These are phyloP conservation scores for Pristionchus japonicus DNA, from an alignment of 2,888 invertebrate genomes.

Conservation along the genomic window DNA sequence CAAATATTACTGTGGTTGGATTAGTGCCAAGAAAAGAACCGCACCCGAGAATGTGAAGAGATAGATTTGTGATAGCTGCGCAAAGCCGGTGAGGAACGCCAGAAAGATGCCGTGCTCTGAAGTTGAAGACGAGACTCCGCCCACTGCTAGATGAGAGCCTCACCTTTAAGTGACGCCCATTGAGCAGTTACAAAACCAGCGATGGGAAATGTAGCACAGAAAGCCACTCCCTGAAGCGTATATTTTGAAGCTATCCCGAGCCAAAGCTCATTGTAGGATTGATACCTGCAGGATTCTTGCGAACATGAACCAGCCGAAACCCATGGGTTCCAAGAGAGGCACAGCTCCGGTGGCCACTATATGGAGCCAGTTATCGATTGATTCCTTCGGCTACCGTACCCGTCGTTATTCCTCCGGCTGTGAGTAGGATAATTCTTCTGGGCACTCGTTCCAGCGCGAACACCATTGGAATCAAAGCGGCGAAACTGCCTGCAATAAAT, in stretches of 20 bases:
- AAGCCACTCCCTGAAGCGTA: slow-evolving; percentile 54
- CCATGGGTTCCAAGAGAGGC: slow-evolving; percentile 50
- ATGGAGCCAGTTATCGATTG: neutral
- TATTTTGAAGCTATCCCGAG: too few species aligned
- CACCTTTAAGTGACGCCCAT: slow-evolving; percentile 52
- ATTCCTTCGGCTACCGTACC: slow-evolving; percentile 30
- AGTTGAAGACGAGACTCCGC: neutral
- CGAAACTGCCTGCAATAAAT: slow-evolving; percentile 37
- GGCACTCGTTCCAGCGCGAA: slow-evolving; percentile 51
- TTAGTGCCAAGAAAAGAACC: neutral
- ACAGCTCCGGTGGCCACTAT: slow-evolving; percentile 53
- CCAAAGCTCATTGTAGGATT: too few species aligned
- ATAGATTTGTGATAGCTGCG: slow-evolving; percentile 56
- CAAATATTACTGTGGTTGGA: too few species aligned
- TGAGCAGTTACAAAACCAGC: slow-evolving; percentile 53
- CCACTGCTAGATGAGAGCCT: too few species aligned
- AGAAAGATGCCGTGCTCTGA: slow-evolving; percentile 58
- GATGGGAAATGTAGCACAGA: slow-evolving; percentile 56
- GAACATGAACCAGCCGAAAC: slow-evolving; percentile 53
- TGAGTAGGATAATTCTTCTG: slow-evolving; percentile 51
- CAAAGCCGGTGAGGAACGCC: slow-evolving; percentile 55
- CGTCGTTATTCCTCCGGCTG: slow-evolving; percentile 52
- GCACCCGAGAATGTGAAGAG: slow-evolving; percentile 54
- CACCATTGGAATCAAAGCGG: slow-evolving; percentile 53
- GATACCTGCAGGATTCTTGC: slow-evolving; percentile 53